phyloP scores from a whole-genome alignment of 2,888 invertebrate genomes.

The Ditula angustiorana region DNA sequence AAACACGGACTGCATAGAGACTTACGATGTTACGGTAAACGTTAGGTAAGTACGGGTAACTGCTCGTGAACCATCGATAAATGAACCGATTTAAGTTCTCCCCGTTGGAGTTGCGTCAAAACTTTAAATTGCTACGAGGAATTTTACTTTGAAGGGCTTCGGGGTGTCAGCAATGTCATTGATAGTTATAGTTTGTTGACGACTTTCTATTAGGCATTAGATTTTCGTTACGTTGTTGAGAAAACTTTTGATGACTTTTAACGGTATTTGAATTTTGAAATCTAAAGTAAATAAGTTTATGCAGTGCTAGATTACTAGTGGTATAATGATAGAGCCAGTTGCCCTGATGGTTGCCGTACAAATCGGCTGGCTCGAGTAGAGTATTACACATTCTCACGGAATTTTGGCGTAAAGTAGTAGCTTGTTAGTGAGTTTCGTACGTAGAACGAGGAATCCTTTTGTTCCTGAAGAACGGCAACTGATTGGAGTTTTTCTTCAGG shows the following conservation, averaged over 20 bases:
- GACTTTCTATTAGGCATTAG: background rate
- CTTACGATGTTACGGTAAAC: constrained; percentile 15
- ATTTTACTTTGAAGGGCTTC: constrained; percentile 61
- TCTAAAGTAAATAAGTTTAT: too few relatives aligned
- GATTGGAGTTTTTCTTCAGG: too few relatives aligned
- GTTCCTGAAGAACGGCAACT: too few relatives aligned
- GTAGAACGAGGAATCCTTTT: too few relatives aligned
- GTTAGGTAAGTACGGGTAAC: constrained; percentile 69
- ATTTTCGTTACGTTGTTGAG: background rate
- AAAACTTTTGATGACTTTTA: background rate
- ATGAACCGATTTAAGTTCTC: constrained; percentile 82
- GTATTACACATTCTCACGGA: too few relatives aligned
- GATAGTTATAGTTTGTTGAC: constrained; percentile 27
- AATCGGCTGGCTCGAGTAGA: too few relatives aligned
- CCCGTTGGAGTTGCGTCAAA: constrained; percentile 72
- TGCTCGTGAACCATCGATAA: constrained; percentile 81
- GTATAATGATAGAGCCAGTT: too few relatives aligned
- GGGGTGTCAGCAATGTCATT: constrained; percentile 36
- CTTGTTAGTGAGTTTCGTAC: too few relatives aligned
- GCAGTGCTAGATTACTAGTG: too few relatives aligned
- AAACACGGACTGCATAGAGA: too few relatives aligned
- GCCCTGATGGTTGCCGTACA: too few relatives aligned
- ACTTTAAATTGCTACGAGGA: constrained; percentile 83
- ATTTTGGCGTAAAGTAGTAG: too few relatives aligned
- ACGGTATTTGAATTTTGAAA: background rate